Conservation (phyloP, 2,797 vertebrate genomes). For the Xenops minutus region DNA sequence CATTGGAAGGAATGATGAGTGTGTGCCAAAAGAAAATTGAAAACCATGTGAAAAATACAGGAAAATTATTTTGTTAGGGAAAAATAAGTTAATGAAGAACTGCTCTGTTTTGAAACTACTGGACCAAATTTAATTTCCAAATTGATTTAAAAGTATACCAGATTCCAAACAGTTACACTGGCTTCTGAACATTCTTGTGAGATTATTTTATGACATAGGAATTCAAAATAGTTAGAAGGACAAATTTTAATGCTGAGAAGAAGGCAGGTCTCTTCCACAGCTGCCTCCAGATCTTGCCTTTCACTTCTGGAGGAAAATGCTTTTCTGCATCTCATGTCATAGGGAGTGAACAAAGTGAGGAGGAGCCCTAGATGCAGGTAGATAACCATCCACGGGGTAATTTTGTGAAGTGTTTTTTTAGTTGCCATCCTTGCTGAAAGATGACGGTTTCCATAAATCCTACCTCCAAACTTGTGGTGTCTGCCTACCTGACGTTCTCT, state of each 20-base stretch:
- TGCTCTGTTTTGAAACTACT: conserved; percentile 8
- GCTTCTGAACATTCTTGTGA: conserved; percentile 4
- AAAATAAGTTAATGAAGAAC: conserved; percentile 40
- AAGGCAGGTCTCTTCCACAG: background rate
- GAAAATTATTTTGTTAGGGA: conserved; percentile 1
- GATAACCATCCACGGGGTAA: background rate
- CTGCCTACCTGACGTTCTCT: background rate
- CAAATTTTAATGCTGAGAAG: background rate
- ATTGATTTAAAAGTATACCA: background rate
- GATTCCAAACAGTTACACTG: background rate
- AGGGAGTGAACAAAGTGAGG: background rate
- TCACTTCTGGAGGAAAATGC: background rate
- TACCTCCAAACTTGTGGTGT: background rate
- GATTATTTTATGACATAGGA: background rate
- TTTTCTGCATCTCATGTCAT: background rate
- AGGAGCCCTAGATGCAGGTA: background rate
- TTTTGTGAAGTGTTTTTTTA: background rate
- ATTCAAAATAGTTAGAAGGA: background rate
- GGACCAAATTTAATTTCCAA: background rate
- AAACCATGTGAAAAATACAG: conserved; percentile 17
- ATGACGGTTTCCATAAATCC: background rate
- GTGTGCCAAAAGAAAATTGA: conserved; percentile 32
- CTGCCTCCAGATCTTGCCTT: background rate
- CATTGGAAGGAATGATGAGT: conserved; percentile 18
- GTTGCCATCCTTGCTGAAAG: background rate